Evolutionary conservation across 2,797 vertebrate species (phyloP).

Genomic region (Harpagifer antarcticus): DNA sequence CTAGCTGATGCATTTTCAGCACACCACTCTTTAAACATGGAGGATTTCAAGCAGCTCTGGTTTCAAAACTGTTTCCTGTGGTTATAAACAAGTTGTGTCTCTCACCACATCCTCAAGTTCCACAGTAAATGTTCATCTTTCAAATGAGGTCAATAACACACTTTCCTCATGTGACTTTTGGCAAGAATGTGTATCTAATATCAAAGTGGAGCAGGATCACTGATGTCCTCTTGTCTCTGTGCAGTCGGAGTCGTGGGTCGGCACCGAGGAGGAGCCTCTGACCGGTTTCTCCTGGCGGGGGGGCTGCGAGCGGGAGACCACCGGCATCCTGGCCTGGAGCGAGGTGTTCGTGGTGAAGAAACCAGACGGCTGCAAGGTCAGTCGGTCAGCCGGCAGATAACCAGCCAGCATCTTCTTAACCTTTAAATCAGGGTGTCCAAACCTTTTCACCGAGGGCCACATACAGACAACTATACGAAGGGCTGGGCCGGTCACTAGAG

Average conservation of each 20-base stretch:
- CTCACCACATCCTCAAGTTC: neutral
- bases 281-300: constrained; percentile 96
- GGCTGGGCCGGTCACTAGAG: no score
- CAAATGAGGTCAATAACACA: neutral
- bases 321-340: constrained; percentile 95
- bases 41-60: no score
- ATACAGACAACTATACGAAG: no score
- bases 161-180: no score
- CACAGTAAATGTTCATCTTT: no score
- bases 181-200: neutral
- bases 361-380: constrained; percentile 90
- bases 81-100: no score
- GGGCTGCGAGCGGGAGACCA: constrained; percentile 95
- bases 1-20: neutral
- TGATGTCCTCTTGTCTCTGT: neutral
- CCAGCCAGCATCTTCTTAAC: neutral
- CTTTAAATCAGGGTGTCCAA: no score
- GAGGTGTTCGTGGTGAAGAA: constrained; percentile 95
- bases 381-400: neutral
- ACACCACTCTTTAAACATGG: neutral
- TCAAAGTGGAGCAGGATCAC: neutral
- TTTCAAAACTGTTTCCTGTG: no score
- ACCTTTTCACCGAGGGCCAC: no score
- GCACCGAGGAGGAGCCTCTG: constrained; percentile 89
- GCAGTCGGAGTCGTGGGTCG: constrained; percentile 87